Conservation (phyloP, 2,113 vertebrate genomes). For the Turdus rufiventris region DNA sequence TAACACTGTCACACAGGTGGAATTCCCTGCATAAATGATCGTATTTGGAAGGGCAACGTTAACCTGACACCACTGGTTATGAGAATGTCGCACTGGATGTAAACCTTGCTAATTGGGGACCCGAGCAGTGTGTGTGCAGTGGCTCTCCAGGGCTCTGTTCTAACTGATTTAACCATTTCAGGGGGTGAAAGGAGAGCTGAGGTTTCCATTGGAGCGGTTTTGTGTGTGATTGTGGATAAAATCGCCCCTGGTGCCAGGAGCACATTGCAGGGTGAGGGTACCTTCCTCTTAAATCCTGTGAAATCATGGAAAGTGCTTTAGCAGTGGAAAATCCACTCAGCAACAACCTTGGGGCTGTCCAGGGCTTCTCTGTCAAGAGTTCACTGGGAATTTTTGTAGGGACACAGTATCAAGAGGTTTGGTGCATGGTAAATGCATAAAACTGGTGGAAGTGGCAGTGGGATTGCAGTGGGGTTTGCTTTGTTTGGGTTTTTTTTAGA, state of each 20-base stretch:
- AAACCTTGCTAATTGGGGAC: constrained; percentile 49
- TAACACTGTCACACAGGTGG: constrained; percentile 55
- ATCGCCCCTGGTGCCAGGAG: background rate
- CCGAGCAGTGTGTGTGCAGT: constrained; percentile 48
- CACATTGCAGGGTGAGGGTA: background rate
- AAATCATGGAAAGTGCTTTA: constrained; percentile 23
- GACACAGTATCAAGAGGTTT: background rate
- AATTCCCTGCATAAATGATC: constrained; percentile 52
- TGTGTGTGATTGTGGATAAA: background rate
- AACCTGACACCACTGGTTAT: constrained; percentile 77
- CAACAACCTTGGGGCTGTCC: background rate
- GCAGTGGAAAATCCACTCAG: background rate
- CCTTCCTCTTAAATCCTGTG: background rate
- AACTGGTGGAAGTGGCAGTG: background rate
- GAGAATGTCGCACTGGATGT: constrained; percentile 82
- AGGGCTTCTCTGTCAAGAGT: background rate
- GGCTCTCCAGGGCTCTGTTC: constrained; percentile 30
- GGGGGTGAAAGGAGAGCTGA: background rate
- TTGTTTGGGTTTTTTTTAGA: background rate
- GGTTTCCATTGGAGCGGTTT: background rate
- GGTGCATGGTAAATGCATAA: background rate
- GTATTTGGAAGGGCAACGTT: constrained; percentile 64
- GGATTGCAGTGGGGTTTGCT: background rate
- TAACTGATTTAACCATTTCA: constrained; percentile 42
- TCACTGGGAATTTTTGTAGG: background rate